Conservation (phyloP, 2,888 invertebrate species). For the Limenitis camilla region DNA sequence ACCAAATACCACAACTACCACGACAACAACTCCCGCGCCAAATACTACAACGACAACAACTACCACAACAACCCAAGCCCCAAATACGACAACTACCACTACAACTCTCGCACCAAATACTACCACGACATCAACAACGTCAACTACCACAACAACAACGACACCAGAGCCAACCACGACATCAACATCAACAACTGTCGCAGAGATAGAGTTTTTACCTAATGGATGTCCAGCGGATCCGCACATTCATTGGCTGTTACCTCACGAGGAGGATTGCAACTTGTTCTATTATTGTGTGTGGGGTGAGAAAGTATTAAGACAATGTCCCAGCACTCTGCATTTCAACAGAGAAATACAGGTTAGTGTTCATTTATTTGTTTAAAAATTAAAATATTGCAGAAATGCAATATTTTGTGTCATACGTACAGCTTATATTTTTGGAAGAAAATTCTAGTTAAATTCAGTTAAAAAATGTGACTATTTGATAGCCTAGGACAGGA, state of each 20-base stretch:
- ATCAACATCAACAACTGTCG: constrained; percentile 9
- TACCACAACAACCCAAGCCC: background rate
- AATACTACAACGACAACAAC: background rate
- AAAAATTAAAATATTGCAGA: no score
- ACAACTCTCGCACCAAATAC: constrained; percentile 16
- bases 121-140: constrained; percentile 15
- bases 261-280: constrained; percentile 44
- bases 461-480: no score
- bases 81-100: constrained; percentile 5
- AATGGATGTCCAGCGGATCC: constrained; percentile 57
- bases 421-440: no score
- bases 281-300: constrained; percentile 57
- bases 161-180: constrained; percentile 17
- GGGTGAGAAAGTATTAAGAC: constrained; percentile 38
- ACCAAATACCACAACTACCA: background rate
- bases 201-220: constrained; percentile 32
- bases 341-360: constrained; percentile 51
- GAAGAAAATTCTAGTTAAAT: no score
- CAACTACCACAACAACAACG: constrained; percentile 9
- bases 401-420: no score
- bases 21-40: constrained; percentile 2
- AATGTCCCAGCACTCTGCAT: constrained; percentile 38
- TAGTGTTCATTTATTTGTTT: constrained; percentile 9
- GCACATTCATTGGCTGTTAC: constrained; percentile 49
- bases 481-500: no score